These are phyloP conservation scores for Lordiphosa andalusiaca DNA, from an alignment of 2,888 invertebrate species.

Conservation along the genomic window DNA sequence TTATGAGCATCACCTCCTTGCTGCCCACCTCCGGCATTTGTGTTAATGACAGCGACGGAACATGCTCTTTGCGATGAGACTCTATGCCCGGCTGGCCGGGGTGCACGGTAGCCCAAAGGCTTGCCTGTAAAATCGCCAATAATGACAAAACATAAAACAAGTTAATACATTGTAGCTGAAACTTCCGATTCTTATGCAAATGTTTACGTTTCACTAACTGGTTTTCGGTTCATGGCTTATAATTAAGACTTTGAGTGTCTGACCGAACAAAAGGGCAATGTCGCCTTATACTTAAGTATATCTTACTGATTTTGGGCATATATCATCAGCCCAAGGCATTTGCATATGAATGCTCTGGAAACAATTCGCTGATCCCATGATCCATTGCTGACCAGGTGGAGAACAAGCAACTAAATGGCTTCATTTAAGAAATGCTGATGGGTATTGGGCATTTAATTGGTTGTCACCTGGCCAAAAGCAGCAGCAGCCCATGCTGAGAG, in stretches of 20 bases:
- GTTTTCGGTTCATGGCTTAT: constrained; percentile 59
- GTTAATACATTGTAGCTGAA: constrained; percentile 66
- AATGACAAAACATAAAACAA: constrained; percentile 75
- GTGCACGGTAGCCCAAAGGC: constrained; percentile 54
- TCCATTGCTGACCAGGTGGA: constrained; percentile 50
- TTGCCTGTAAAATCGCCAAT: constrained; percentile 73
- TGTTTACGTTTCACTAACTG: constrained; percentile 54
- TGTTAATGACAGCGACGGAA: constrained; percentile 35
- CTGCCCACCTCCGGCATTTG: constrained; percentile 1
- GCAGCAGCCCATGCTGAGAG: constrained; percentile 40
- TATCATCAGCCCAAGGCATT: constrained; percentile 59
- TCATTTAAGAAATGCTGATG: constrained; percentile 57
- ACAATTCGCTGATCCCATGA: constrained; percentile 44
- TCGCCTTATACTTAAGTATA: constrained; percentile 35
- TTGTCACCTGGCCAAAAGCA: constrained; percentile 64
- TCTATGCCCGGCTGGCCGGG: constrained; percentile 12
- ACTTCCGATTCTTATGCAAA: constrained; percentile 70
- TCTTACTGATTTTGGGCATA: constrained; percentile 65
- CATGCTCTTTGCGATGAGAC: constrained; percentile 32
- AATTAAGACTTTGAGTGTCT: constrained; percentile 54
- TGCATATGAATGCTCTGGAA: constrained; percentile 54
- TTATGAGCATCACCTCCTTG: constrained; percentile 46
- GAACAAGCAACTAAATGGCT: constrained; percentile 50
- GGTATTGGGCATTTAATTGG: constrained; percentile 59
- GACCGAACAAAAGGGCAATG: constrained; percentile 49